These are phyloP conservation scores for Glossophaga mutica DNA, from an alignment of 2,797 vertebrate species.

Conservation along the genomic window DNA sequence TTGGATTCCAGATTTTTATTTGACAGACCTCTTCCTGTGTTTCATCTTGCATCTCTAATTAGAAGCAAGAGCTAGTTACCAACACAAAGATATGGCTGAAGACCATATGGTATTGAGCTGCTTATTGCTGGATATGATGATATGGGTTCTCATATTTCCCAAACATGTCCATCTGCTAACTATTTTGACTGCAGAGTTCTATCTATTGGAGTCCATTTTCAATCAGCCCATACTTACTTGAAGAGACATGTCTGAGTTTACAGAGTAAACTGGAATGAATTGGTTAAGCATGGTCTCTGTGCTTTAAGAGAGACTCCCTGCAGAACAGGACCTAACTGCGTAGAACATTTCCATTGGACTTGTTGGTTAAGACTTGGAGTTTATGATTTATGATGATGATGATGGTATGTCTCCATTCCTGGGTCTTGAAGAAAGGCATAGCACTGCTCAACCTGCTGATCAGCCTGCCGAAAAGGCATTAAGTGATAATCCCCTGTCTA, in stretches of 20 bases:
- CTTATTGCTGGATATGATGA: not conserved
- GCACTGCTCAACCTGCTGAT: constrained; percentile 85
- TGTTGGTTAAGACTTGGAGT: constrained; percentile 95
- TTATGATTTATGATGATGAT: constrained; percentile 90
- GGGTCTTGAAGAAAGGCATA: constrained; percentile 95
- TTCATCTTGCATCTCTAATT: constrained; percentile 93
- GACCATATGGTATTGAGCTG: constrained; percentile 85
- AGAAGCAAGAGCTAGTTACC: constrained; percentile 94
- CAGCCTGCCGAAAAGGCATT: constrained; percentile 92
- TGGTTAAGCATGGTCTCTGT: not conserved
- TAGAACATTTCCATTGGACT: constrained; percentile 98
- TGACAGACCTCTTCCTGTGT: constrained; percentile 94
- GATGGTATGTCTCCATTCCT: constrained; percentile 91
- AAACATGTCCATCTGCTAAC: constrained; percentile 96
- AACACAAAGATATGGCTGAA: constrained; percentile 84
- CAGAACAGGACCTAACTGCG: not conserved
- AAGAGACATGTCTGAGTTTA: constrained; percentile 93
- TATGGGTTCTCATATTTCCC: not conserved
- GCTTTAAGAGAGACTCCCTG: not conserved
- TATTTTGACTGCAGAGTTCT: constrained; percentile 98
- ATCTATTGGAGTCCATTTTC: constrained; percentile 97
- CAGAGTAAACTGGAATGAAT: constrained; percentile 61
- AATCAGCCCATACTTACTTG: constrained; percentile 96
- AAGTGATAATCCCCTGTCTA: constrained; percentile 68
- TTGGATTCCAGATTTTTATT: constrained; percentile 98